Evolutionary conservation across 2,113 vertebrate species (phyloP).

Genomic region (Vanacampus margaritifer): DNA sequence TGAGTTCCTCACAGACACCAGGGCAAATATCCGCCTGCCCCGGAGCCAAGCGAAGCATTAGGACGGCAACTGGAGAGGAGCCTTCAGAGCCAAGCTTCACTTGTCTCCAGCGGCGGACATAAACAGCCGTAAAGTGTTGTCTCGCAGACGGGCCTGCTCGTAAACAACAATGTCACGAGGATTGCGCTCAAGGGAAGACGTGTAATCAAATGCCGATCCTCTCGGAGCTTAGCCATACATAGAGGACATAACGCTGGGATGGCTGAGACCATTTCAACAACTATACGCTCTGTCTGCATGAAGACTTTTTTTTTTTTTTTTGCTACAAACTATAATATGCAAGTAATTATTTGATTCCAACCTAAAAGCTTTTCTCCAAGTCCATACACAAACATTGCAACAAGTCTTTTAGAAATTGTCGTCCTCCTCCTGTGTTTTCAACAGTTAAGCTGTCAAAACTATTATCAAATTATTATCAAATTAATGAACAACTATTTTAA

Average conservation of each 20-base stretch:
- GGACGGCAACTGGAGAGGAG: slow-evolving; percentile 56
- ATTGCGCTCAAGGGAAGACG: slow-evolving; percentile 50
- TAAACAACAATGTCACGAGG: slow-evolving; percentile 68
- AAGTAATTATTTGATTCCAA: not conserved
- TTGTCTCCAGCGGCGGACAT: slow-evolving; percentile 63
- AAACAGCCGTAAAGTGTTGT: slow-evolving; percentile 73
- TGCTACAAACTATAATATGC: not conserved
- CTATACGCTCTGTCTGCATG: not conserved
- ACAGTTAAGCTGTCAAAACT: too few relatives aligned
- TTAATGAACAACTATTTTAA: too few relatives aligned
- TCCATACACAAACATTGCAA: not conserved
- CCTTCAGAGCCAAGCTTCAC: slow-evolving; percentile 36
- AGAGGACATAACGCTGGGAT: slow-evolving; percentile 6
- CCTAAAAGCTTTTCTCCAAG: not conserved
- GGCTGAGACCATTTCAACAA: not conserved
- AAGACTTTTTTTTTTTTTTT: not conserved
- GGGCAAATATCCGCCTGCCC: slow-evolving; percentile 55
- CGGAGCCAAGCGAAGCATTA: slow-evolving; percentile 70
- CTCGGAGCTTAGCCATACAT: slow-evolving; percentile 47
- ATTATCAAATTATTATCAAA: too few relatives aligned
- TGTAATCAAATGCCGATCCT: slow-evolving; percentile 50
- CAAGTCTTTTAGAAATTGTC: not conserved
- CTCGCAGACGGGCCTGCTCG: slow-evolving; percentile 56
- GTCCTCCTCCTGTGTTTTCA: not conserved
- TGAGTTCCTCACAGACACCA: slow-evolving; percentile 53